Evolutionary conservation across 2,797 vertebrate species (phyloP).

Genomic region (Propithecus perrieri): DNA sequence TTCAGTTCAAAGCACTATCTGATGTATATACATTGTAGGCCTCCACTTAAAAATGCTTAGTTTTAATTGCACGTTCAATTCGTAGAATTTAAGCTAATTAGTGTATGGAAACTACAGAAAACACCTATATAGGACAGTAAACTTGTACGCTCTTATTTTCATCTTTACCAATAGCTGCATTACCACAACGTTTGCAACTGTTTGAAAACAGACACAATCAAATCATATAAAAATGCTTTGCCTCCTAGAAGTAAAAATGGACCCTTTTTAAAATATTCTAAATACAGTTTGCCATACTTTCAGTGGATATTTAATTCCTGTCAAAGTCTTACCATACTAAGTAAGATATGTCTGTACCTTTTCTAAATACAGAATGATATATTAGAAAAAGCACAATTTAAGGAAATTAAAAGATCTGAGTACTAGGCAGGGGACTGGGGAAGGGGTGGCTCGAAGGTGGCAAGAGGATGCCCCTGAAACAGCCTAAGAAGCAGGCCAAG

Average conservation of each 20-base stretch:
- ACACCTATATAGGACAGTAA: background rate
- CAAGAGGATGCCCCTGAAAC: background rate
- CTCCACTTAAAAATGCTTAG: slow-evolving; percentile 22
- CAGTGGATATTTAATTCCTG: background rate
- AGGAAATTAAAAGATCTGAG: background rate
- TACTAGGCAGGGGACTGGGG: background rate
- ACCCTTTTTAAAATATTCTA: background rate
- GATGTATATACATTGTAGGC: background rate
- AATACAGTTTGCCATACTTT: background rate
- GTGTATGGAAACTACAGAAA: background rate
- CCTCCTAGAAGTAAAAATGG: background rate
- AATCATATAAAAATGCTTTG: slow-evolving; percentile 2
- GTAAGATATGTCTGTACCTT: background rate
- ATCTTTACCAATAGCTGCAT: background rate
- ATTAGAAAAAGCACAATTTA: background rate
- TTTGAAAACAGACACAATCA: slow-evolving; percentile 29
- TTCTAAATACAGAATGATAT: background rate
- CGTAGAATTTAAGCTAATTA: background rate
- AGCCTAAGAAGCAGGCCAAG: background rate
- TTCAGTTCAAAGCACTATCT: background rate
- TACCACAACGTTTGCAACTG: background rate
- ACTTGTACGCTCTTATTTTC: slow-evolving; percentile 52
- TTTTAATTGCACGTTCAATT: slow-evolving; percentile 56
- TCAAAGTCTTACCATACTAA: background rate
- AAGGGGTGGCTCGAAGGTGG: background rate